These are phyloP conservation scores for Myodes glareolus DNA, from an alignment of 2,113 vertebrate species.

Conservation along the genomic window DNA sequence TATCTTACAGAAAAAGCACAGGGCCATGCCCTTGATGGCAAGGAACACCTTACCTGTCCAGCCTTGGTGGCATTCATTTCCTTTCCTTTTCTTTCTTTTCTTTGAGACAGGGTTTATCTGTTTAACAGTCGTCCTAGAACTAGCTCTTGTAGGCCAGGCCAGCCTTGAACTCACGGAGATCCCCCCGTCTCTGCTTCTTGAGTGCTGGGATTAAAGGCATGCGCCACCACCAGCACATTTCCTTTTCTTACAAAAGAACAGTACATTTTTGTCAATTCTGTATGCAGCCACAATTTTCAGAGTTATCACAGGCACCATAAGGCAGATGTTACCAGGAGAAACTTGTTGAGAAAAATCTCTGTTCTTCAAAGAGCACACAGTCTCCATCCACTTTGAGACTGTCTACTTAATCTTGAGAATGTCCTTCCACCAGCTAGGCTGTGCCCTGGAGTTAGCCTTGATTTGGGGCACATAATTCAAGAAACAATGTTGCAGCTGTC, in stretches of 20 bases:
- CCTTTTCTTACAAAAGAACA: not conserved
- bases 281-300: not conserved
- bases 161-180: too few relatives aligned
- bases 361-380: not conserved
- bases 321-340: not conserved
- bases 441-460: not conserved
- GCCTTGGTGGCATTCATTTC: not conserved
- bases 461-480: conserved; percentile 48
- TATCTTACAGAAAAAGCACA: not conserved
- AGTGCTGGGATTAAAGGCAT: too few relatives aligned
- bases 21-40: not conserved
- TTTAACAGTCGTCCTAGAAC: too few relatives aligned
- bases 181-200: too few relatives aligned
- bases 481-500: conserved; percentile 67
- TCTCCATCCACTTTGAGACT: not conserved
- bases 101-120: too few relatives aligned
- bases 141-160: too few relatives aligned
- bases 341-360: not conserved
- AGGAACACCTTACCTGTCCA: not conserved
- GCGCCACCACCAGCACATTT: not conserved
- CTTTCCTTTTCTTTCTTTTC: not conserved
- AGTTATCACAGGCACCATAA: not conserved
- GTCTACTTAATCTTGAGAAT: conserved; percentile 28
- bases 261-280: not conserved
- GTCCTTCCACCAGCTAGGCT: not conserved